Evolutionary conservation across 2,888 invertebrate species (phyloP).

Genomic region (Drosophila colorata): DNA sequence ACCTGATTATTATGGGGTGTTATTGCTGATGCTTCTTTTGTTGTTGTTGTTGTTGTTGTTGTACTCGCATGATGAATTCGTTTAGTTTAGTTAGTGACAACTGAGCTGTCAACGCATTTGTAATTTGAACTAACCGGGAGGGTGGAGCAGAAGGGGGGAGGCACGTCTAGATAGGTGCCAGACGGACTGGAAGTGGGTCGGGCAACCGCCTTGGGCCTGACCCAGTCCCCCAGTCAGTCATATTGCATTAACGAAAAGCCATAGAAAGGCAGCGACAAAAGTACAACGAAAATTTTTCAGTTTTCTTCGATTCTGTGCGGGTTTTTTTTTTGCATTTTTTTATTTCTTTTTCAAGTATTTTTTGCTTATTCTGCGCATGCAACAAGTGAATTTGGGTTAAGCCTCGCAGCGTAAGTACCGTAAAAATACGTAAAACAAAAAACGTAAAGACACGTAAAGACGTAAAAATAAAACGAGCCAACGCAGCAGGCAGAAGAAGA

Average conservation of each 20-base stretch:
- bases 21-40: neutral
- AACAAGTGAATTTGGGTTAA: constrained; percentile 82
- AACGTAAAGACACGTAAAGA: constrained; percentile 33
- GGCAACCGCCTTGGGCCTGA: constrained; percentile 64
- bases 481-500: constrained; percentile 40
- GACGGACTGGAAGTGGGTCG: constrained; percentile 48
- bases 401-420: constrained; percentile 70
- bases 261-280: constrained; percentile 66
- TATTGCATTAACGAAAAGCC: constrained; percentile 70
- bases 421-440: constrained; percentile 46
- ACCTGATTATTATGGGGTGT: constrained; percentile 31
- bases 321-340: constrained; percentile 46
- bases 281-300: constrained; percentile 30
- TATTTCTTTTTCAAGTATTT: constrained; percentile 27
- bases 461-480: constrained; percentile 63
- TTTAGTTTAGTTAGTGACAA: constrained; percentile 68
- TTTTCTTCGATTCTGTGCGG: constrained; percentile 52
- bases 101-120: constrained; percentile 74
- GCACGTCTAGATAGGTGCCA: constrained; percentile 21
- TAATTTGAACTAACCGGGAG: constrained; percentile 54
- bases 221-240: constrained; percentile 60
- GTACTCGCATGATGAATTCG: constrained; percentile 61
- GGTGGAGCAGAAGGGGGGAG: neutral
- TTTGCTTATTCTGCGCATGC: constrained; percentile 81
- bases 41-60: constrained; percentile 9